A percentile compares a stretch with the other conserved stretches of the same genome.
phyloP scores from a whole-genome alignment of 1,140 invertebrate species.

The Marisa cornuarietis region DNA sequence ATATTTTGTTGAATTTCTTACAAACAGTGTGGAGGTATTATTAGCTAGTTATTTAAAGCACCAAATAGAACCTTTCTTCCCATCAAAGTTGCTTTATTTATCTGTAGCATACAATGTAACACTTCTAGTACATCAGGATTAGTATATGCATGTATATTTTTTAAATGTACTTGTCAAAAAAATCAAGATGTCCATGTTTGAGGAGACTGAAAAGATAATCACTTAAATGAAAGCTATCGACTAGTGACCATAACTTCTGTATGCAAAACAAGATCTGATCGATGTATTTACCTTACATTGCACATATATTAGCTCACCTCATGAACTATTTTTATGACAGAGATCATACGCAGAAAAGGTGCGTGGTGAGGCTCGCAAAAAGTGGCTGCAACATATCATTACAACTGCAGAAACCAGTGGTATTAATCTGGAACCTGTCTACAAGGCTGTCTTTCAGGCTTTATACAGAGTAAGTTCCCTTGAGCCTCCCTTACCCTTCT shows the following conservation, averaged over 20 bases:
- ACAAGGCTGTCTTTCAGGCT: slow-evolving; percentile 63
- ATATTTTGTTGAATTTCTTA: slow-evolving; percentile 61
- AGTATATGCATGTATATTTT: too few relatives aligned
- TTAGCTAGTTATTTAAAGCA: slow-evolving; percentile 4
- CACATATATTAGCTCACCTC: too few relatives aligned
- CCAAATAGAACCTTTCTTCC: neutral
- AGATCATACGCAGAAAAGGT: slow-evolving; percentile 62
- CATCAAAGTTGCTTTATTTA: neutral
- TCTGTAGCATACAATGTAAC: too few relatives aligned
- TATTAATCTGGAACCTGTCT: slow-evolving; percentile 63
- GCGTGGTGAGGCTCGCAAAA: slow-evolving; percentile 65
- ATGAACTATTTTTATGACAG: slow-evolving; percentile 39
- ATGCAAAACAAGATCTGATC: too few relatives aligned
- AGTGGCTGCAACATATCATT: slow-evolving; percentile 64
- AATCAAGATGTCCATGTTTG: too few relatives aligned
- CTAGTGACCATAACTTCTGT: too few relatives aligned
- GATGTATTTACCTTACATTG: too few relatives aligned
- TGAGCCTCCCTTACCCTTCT: too few relatives aligned
- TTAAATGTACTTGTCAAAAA: too few relatives aligned
- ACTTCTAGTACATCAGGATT: too few relatives aligned
- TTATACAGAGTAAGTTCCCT: slow-evolving; percentile 58
- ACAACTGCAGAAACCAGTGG: slow-evolving; percentile 58
- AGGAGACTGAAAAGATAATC: too few relatives aligned
- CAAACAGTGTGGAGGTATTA: slow-evolving; percentile 60
- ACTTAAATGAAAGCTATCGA: too few relatives aligned